A percentile compares a stretch with the other conserved stretches of the same genome.
Conservation (phyloP, 2,113 vertebrate genomes). For the Chaetorhynchus papuensis region DNA sequence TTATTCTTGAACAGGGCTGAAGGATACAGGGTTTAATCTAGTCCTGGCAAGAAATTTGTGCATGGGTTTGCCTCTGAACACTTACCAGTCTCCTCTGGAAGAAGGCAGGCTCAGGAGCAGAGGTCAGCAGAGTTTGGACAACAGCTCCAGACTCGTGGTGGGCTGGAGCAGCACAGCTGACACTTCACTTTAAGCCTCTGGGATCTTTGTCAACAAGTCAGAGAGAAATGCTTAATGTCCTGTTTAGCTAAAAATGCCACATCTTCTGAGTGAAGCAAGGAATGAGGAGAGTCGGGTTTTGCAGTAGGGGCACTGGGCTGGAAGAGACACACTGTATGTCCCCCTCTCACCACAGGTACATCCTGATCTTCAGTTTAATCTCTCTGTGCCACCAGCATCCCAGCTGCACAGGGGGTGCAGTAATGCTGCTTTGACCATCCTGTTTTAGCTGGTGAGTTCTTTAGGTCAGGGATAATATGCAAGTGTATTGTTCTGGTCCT, state of each 20-base stretch:
- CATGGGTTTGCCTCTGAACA: background rate
- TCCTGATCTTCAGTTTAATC: background rate
- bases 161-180: background rate
- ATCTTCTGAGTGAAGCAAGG: background rate
- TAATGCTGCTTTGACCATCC: fast-evolving
- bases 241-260: background rate
- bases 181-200: background rate
- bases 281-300: background rate
- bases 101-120: background rate
- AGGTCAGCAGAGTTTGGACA: background rate
- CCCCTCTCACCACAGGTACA: fast-evolving
- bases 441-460: background rate
- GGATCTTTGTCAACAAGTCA: background rate
- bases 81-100: background rate
- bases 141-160: background rate
- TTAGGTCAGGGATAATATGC: background rate
- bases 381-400: background rate
- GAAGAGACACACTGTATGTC: background rate
- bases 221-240: background rate
- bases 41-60: background rate
- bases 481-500: background rate
- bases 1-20: background rate
- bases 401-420: background rate
- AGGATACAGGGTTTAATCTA: background rate
- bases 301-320: background rate